These are phyloP conservation scores for Agrochola lota DNA, from an alignment of 2,888 invertebrate species.

Conservation along the genomic window DNA sequence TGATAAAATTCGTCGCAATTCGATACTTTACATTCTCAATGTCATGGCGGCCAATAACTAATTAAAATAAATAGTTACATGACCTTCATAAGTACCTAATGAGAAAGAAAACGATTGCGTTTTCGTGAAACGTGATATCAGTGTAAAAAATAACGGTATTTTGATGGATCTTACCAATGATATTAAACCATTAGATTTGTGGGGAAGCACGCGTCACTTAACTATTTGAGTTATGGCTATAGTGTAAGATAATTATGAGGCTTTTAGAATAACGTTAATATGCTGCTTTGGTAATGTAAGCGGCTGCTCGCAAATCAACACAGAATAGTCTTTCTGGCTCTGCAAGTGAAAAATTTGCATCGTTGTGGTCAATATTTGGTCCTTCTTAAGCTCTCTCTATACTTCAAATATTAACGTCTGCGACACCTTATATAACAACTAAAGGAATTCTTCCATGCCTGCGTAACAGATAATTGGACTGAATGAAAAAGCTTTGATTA, in stretches of 20 bases:
- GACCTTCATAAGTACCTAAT: slow-evolving; percentile 60
- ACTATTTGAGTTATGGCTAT: slow-evolving; percentile 52
- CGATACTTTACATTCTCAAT: slow-evolving; percentile 69
- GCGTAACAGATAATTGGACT: not conserved
- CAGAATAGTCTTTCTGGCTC: not conserved
- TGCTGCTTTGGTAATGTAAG: not conserved
- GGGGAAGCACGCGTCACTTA: slow-evolving; percentile 45
- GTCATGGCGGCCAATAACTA: slow-evolving; percentile 68
- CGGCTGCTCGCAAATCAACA: not conserved
- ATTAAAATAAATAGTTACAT: slow-evolving; percentile 68
- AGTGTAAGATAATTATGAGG: slow-evolving; percentile 8
- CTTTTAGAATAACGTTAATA: not conserved
- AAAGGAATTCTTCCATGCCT: not conserved
- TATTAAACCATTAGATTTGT: slow-evolving; percentile 44
- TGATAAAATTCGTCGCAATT: slow-evolving; percentile 58
- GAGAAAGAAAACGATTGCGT: slow-evolving; percentile 66
- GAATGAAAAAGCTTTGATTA: slow-evolving; percentile 10
- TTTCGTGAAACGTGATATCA: slow-evolving; percentile 66
- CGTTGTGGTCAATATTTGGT: not conserved
- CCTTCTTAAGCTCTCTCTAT: not conserved
- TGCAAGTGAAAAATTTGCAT: not conserved
- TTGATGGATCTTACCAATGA: slow-evolving; percentile 48
- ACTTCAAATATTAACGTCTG: not conserved
- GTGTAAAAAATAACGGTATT: slow-evolving; percentile 58
- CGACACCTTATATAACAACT: not conserved